These are phyloP conservation scores for Mugil cephalus DNA, from an alignment of 2,113 vertebrate species.

Conservation along the genomic window DNA sequence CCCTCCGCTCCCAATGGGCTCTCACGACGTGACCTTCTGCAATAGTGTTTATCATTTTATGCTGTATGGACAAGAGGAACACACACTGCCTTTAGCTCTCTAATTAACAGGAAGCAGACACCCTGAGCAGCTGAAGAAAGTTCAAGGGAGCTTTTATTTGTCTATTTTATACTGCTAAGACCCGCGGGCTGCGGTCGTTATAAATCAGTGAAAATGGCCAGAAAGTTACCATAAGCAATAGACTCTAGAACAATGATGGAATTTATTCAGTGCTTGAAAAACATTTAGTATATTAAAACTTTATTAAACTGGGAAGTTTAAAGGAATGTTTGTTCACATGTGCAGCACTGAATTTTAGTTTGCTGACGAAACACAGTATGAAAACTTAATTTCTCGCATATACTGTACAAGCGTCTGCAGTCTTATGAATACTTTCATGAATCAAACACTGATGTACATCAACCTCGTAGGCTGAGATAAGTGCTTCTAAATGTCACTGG, in stretches of 20 bases:
- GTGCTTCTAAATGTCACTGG: conserved; percentile 23
- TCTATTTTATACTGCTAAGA: background rate
- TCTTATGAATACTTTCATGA: conserved; percentile 13
- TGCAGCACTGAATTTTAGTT: background rate
- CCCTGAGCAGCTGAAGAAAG: conserved; percentile 25
- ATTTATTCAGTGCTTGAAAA: conserved; percentile 20
- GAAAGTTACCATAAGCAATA: background rate
- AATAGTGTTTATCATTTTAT: conserved; percentile 65
- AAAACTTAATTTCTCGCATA: conserved; percentile 11
- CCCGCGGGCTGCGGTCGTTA: background rate
- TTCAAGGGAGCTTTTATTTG: conserved; percentile 23
- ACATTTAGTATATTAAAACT: background rate
- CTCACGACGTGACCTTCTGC: conserved; percentile 66
- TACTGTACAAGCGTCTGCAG: background rate
- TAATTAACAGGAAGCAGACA: conserved; percentile 11
- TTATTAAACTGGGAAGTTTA: too few relatives aligned
- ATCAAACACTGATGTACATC: conserved; percentile 11
- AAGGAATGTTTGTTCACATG: too few relatives aligned
- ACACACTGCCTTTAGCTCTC: conserved; percentile 31
- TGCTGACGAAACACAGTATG: background rate
- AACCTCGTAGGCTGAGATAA: background rate
- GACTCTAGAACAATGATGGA: background rate
- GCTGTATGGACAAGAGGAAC: conserved; percentile 35
- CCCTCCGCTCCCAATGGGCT: conserved; percentile 39
- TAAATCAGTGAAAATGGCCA: conserved; percentile 1